Evolutionary conservation across 1,140 invertebrate genomes (phyloP), one percentile per base, ranked within the genome.

Genomic region (Lepidurus packardi): DNA sequence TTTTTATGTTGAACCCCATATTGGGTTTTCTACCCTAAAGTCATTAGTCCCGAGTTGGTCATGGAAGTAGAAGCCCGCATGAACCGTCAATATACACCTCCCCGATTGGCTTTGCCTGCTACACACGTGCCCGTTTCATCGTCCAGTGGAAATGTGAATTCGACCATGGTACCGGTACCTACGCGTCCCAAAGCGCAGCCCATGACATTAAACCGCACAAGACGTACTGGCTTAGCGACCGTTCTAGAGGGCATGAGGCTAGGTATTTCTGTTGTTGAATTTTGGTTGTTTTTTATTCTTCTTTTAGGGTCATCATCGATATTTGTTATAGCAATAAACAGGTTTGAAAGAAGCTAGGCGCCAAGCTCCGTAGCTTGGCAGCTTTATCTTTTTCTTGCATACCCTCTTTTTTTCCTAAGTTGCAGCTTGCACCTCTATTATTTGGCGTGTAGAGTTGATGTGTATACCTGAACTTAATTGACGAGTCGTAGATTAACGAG

Each of bases 11-110:
- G 16, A 13, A 16, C 53, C 53, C 53, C 45, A 1, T 65, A 13
- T 65, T 65, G 53, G 16, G 53, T 65, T 65, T 65, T 73, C 21
- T 80, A 34, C 73, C 76, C 82, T 79, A 81, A 86, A 94, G 93
- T 93, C 83, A 93, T 94, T 87, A 93, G 92, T 85, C 92, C 92
- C 80, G 92, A 95, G 85, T 86, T 94, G 84, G 90, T 94, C 81
- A 90, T 92, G 88, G 93, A 94, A 84, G 93, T 94, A 79, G 93
- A 94, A 88, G 91, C 91, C 83, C 89, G 93, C 83, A 95, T 95
- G 93, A 92, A 93, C 83, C 89, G 93, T 81, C 89, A 91, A 84
- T 92, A 92, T 83, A 85, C 91, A 76, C 91, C 91, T 74, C 90
- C 91, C 77, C 90, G 90, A 77, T 87, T 91, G 80, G 82, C 73